A percentile compares a stretch with the other conserved stretches of the same genome.
phyloP scores from a whole-genome alignment of 2,797 vertebrate species.

The Coregonus sp. region DNA sequence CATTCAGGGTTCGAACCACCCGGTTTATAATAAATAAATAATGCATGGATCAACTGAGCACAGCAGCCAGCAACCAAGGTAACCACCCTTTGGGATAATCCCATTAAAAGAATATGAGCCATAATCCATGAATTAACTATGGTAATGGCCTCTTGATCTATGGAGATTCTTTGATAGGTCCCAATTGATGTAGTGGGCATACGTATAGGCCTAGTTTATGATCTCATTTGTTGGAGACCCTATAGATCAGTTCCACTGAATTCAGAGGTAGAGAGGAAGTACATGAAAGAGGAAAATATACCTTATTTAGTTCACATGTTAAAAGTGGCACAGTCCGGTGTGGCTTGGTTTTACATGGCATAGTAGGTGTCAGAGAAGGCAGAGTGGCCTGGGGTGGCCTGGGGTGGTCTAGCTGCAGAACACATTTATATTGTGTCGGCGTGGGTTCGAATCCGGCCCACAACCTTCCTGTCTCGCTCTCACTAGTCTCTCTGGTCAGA shows the following conservation, averaged over 20 bases:
- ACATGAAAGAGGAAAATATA: no score
- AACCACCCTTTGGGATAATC: not conserved
- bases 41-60: not conserved
- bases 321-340: not conserved
- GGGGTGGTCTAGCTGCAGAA: not conserved
- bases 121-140: not conserved
- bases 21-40: no score
- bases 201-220: not conserved
- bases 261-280: no score
- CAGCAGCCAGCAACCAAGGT: no score
- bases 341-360: not conserved
- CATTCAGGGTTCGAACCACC: no score
- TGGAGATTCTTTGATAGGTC: not conserved
- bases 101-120: not conserved
- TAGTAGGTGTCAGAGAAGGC: not conserved
- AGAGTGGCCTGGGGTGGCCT: not conserved
- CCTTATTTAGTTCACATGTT: not conserved
- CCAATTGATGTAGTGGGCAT: not conserved
- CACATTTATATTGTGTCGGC: not conserved
- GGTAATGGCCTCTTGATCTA: not conserved
- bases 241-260: no score
- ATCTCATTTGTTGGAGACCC: not conserved
- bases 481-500: not conserved
- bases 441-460: not conserved
- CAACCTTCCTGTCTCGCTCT: not conserved